Base-by-base conservation (phyloP, 2,888 invertebrate genomes). In the Mythimna ferrago region DNA sequence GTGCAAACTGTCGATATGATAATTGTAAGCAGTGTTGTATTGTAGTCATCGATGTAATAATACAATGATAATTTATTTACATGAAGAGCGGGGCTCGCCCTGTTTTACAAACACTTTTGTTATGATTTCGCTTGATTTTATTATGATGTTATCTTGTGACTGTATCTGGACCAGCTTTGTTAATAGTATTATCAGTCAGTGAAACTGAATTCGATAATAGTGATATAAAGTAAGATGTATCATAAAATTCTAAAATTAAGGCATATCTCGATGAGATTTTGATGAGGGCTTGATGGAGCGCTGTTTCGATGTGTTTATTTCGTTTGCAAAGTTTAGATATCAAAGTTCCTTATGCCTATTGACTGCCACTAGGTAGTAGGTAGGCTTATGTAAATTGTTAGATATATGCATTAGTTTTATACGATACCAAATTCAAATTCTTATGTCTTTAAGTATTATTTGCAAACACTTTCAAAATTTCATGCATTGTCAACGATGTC, bases 91-190 rank as follows among this genome's bases (percentile, higher is more conserved):
- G 71, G 78, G 74, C 71, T 78, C 62, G 73, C 65, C 78, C 78
- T 69, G 66, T 81, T 48, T 19, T 16, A 81, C 80, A 86, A 86
- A 86, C 75, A 74, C 78, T 88, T 91, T 91, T 92, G 92, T 93
- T 94, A 91, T 86, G 83, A 89, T 90, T 91, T 87, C 89, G 91
- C 90, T 92, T 92, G 89, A 93, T 92, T 94, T 92, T 93, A 94
- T 88, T 88, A 90, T 91, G 88, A 90, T 92, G 90, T 93, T 92
- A 91, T 89, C 84, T 81, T 79, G 82, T 86, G 85, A 86, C 86
- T 86, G 90, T 90, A 91, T 90, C 91, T 87, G 94, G 94, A 95
- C 94, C 94, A 95, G 94, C 92, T 93, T 93, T 92, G 90, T 92
- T 89, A 92, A 86, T 89, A 88, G 86, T 89, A 86, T 87, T 88